Evolutionary conservation across 2,888 invertebrate genomes (phyloP), one percentile per base, ranked within the genome.

Genomic region (Cyaniris semiargus): DNA sequence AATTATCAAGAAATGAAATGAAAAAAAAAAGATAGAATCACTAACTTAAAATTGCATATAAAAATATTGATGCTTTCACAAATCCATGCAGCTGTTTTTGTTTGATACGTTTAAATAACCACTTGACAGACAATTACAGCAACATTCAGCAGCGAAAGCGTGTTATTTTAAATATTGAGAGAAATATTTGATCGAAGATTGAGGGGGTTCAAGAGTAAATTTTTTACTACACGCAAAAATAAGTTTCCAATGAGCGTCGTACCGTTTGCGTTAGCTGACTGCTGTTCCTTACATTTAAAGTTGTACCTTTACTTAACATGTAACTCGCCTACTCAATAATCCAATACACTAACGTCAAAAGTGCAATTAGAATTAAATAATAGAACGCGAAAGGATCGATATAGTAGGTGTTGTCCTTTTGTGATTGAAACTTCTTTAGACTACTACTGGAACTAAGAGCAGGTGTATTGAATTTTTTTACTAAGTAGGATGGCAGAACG

Each of bases 381-480:
- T 38, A 38, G 8, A 38, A 38, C 1, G 1, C 38, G 2, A 44
- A 13, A 10, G 44, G 44, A 44, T 10, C 10, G 44, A 44, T 44
- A 44, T 44, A 38, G 38, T 10, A 44, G 44, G 44, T 44, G 44
- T 38, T 38, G 38, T 38, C 10, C 38, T 38, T 10, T 38, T 13
- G 44, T 44, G 10, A 0, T 44, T 18, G n/a, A 31, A 23, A 74
- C 7, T 53, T 13, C 27, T 23, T 18, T 44, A 27, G 1, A 21
- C 21, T 72, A 6, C 44, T 72, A 15, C 15, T 18, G 23, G 15
- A 72, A 21, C 15, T 71, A 23, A 78, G 77, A 83, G 84, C 89
- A 89, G 88, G 86, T 89, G 90, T 79, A 84, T 78, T 82, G 85
- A 84, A 85, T 84, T 78, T 78, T 81, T 84, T 85, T 84, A 81